Evolutionary conservation across 2,113 vertebrate genomes (phyloP), one percentile per base, ranked within the genome.

Genomic region (Centropus unirufus): DNA sequence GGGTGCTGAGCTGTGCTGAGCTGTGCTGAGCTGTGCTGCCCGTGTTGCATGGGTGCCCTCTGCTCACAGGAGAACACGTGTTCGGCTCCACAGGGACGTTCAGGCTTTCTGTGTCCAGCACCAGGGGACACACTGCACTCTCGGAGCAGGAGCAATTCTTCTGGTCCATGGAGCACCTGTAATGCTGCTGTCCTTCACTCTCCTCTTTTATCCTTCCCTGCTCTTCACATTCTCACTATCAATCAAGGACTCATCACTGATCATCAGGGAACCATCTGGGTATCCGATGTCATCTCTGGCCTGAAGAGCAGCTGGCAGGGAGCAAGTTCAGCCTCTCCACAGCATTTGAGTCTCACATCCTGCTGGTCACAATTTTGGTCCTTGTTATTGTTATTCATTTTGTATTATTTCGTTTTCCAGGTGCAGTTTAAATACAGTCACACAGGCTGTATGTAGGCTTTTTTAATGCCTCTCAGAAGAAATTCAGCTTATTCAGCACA

Each of bases 41-140:
- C 51, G 26, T 15, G 14, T 26, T 23, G 47, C 47, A 49, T 11
- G 19, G 40, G 5, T 40, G 61, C 55, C 18, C 1, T 10, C 64
- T 5, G 1, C 80, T 12, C 3, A 0, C 15, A 0, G 5, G 23
- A 26, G 24, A 34, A 72, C 7, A 4, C 0, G 6, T 23, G 42
- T 2, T 5, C 54, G 51, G 66, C 77, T 63, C 34, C 40, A 17
- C 27, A 20, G n/a, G 40, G 40, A 4, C 1, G 21, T 24, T 5
- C 7, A 3, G 42, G 9, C 49, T 32, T 51, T 11, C 47, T 9
- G 6, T 26, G 36, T 47, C 69, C 76, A 21, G 29, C 51, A 27
- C 3, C 24, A n/a, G 64, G 12, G 83, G 59, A 27, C 68, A 32
- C 40, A 2, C 14, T 6, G 11, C 2, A 3, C 30, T 44, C 44